Conservation (phyloP, 2,797 vertebrate species). For the Dendrocincla tyrannina region DNA sequence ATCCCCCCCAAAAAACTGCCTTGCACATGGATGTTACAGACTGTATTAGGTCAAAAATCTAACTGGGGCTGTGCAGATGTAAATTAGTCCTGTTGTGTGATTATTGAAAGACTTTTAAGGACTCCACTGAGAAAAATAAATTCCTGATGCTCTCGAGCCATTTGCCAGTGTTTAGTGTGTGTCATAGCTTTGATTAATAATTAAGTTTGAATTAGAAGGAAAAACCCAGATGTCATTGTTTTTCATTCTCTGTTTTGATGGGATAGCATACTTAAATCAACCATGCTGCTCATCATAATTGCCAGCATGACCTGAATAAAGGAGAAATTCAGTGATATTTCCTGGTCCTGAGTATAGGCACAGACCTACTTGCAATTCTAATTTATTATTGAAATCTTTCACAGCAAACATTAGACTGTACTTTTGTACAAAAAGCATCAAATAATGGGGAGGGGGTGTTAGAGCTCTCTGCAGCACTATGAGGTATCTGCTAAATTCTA, state of each 20-base stretch:
- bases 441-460: neutral
- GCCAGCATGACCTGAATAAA: neutral
- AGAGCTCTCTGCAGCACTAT: neutral
- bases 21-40: neutral
- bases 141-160: constrained; percentile 6
- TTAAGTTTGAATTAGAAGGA: constrained; percentile 39
- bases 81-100: neutral
- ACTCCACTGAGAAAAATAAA: constrained; percentile 23
- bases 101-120: constrained; percentile 42
- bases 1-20: neutral
- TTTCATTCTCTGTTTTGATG: constrained; percentile 22
- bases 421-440: neutral
- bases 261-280: neutral
- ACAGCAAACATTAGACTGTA: neutral
- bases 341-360: neutral
- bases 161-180: constrained; percentile 41
- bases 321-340: neutral
- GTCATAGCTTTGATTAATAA: constrained; percentile 47
- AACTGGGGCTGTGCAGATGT: neutral
- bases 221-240: constrained; percentile 36
- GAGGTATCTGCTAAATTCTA: constrained; percentile 9
- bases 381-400: neutral
- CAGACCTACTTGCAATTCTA: neutral
- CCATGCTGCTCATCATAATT: neutral
- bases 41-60: neutral